phyloP scores from a whole-genome alignment of 1,140 invertebrate species.

The Drosophila paulistorum region DNA sequence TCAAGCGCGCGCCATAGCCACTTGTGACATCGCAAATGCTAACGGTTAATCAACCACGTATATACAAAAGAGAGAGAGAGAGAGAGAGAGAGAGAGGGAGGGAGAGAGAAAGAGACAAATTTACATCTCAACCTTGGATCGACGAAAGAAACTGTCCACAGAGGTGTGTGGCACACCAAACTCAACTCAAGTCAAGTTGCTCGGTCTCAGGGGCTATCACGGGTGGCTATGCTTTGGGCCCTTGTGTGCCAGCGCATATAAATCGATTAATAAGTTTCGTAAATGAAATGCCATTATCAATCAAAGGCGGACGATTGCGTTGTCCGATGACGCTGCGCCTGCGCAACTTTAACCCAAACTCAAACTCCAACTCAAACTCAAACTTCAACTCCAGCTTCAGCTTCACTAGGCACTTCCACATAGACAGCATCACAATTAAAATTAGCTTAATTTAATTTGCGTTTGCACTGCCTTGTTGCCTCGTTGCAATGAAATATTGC shows the following conservation, averaged over 20 bases:
- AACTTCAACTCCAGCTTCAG: constrained; percentile 11
- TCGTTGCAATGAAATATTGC: not conserved
- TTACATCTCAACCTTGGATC: constrained; percentile 70
- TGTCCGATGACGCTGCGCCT: constrained; percentile 27
- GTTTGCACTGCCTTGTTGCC: not conserved
- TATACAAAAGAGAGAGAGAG: not conserved
- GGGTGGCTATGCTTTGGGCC: constrained; percentile 24
- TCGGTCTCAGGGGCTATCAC: constrained; percentile 2
- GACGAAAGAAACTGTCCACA: constrained; percentile 51
- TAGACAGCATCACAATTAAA: constrained; percentile 41
- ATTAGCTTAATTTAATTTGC: constrained; percentile 48
- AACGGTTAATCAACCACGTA: constrained; percentile 48
- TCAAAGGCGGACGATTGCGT: constrained; percentile 39
- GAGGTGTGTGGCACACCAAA: constrained; percentile 19
- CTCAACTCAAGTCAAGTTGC: constrained; percentile 9
- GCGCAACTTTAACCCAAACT: constrained; percentile 33
- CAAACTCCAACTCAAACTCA: not conserved
- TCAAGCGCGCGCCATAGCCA: constrained; percentile 37
- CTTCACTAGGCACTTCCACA: constrained; percentile 14
- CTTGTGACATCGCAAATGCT: constrained; percentile 59
- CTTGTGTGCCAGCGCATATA: constrained; percentile 69
- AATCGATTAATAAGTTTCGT: constrained; percentile 78
- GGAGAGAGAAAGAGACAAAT: constrained; percentile 19
- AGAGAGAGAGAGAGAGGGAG: not conserved
- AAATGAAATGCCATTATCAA: constrained; percentile 74